Evolutionary conservation across 1,140 invertebrate species (phyloP), one percentile per base, ranked within the genome.

Genomic region (Pseudomyrmex gracilis): DNA sequence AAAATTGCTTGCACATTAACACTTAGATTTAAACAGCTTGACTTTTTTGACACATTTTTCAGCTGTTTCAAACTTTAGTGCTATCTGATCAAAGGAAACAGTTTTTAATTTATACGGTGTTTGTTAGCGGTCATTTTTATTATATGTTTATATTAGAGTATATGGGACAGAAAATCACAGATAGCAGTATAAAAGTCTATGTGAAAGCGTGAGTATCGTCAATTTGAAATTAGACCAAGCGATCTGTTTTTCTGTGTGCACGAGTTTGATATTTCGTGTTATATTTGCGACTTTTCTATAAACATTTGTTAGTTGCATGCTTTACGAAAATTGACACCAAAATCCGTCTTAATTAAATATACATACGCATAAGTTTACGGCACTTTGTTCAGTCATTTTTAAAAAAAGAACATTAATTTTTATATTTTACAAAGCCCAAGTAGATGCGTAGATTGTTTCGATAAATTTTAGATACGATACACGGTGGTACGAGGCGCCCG

Each of bases 91-190:
- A 63, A 20, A 34, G 4, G 7, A n/a, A 73, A 17, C 10, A 24
- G 2, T 0, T 49, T 13, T 20, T 2, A 68, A 0, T 7, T 1
- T 78, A 17, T 1, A 0, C 12, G 15, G 5, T 78, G 17, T 78
- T 78, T 57, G 51, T 78, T 55, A 0, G 12, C 0, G 20, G 34
- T 61, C 78, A 82, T 12, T 82, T 82, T 20, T 82, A 49, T 7
- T 82, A 73, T 20, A 63, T 82, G 78, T 73, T 82, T 51, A 3
- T 60, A 34, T 51, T 45, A 12, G 73, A 82, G 34, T 82, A 73
- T 13, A 43, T 73, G 22, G 78, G 78, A 43, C 68, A 82, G 17
- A 82, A 61, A 1, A 4, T 73, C 17, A 82, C 17, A 49, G 68
- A 82, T 61, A 63, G 13, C 12, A 82, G 78, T 61, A 53, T 10